Percentiles rank a stretch among this genome's conserved stretches.
Conservation (phyloP, 2,113 vertebrate genomes). For the Apteryx mantelli region DNA sequence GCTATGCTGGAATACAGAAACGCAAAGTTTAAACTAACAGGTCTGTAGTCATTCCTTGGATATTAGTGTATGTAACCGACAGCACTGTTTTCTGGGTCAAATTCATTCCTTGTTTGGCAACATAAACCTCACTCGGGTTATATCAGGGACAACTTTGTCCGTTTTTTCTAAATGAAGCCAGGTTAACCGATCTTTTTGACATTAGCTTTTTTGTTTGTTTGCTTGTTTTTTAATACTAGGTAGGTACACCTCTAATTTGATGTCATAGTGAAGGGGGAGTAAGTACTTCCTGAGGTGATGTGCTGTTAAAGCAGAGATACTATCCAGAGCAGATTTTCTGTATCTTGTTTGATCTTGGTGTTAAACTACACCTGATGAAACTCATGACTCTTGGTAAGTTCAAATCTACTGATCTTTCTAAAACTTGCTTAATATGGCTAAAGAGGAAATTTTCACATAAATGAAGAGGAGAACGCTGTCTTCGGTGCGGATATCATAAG, state of each 20-base stretch:
- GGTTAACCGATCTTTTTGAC: neutral
- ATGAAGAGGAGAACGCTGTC: fast-evolving
- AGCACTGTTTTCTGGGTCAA: neutral
- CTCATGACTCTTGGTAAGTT: neutral
- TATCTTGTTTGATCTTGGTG: neutral
- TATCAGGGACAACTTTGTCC: neutral
- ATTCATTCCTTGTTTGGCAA: neutral
- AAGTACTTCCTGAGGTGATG: neutral
- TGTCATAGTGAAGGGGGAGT: neutral
- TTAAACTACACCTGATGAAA: neutral
- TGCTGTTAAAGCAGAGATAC: neutral
- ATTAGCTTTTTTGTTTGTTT: neutral
- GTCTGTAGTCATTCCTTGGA: neutral
- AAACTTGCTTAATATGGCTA: neutral
- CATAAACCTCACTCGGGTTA: neutral
- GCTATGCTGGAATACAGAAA: neutral
- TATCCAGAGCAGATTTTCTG: neutral
- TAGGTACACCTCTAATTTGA: neutral
- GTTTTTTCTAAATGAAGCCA: neutral
- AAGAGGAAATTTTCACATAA: neutral
- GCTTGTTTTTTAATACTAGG: neutral
- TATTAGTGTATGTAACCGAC: neutral
- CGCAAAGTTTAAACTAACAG: neutral
- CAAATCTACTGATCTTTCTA: neutral
- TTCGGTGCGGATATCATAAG: neutral